Base-by-base conservation (phyloP, 1,140 invertebrate genomes). In the Tenebrio molitor region DNA sequence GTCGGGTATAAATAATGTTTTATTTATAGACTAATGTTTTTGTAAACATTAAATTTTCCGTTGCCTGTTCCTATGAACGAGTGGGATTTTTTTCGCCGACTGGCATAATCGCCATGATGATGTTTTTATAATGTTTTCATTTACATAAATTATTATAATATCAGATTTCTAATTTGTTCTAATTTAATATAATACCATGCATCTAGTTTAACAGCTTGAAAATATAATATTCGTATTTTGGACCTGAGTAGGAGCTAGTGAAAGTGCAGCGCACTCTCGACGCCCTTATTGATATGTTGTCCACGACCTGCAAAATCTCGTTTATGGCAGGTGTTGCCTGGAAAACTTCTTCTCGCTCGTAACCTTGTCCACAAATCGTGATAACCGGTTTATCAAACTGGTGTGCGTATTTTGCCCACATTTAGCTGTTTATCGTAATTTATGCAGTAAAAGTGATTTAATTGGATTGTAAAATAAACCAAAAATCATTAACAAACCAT, bases 21-120 rank as follows among this genome's bases (percentile, higher is more conserved):
- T 66, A 66, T 66, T 66, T 66, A 66, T 66, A 66, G 64, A 44
- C 64, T 21, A 66, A 66, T 44, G 42, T 66, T 44, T 66, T 42
- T 42, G 36, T 66, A 66, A 66, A 66, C 64, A 66, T 42, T 66
- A 66, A 66, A 66, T 66, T 66, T 66, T 66, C 64, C 64, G 64
- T 34, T 42, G 64, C 64, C 42, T 66, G 29, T 64, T 64, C 33
- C 62, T 64, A 64, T 64, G 36, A 64, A 66, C 42, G 36, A 66
- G 42, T 66, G 64, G 23, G 23, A 50, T 25, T 41, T 39, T 65
- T 65, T 65, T 41, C 29, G 33, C 39, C 21, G 23, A 58, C 21
- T 58, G 50, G 21, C 50, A 23, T 58, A 58, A 58, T 58, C 50
- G 50, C 7, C 50, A 29, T n/a, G 23, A 58, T 58, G 50, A 58